Base-by-base conservation (phyloP, 2,797 vertebrate genomes). In the Artibeus jamaicensis region DNA sequence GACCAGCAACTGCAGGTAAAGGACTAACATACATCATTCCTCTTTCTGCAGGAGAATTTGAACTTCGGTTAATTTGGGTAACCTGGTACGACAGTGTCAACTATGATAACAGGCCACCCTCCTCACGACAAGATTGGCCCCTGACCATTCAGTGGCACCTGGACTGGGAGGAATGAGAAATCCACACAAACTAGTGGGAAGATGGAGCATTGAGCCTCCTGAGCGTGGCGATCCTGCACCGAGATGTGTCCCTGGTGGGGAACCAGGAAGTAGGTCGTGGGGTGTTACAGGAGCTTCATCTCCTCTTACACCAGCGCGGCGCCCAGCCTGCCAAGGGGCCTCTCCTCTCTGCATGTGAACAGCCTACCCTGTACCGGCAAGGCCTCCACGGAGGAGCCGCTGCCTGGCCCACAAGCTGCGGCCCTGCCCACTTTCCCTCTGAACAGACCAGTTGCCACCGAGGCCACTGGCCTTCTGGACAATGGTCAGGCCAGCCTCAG, bases 11-110 rank as follows among this genome's bases (percentile, higher is more conserved):
- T 50, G 3, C 2, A 65, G 44, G 59, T 26, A 77, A 71, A 46
- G 22, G 42, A 26, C 26, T 26, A 48, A 65, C 11, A 59, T 2
- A 48, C 3, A 22, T 8, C 19, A 12, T 53, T 85, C 37, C n/a
- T 29, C 46, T 50, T 86, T 89, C 34, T 94, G 34, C 5, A 39
- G 34, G n/a, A 82, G 62, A 70, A 21, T 48, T 24, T 81, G 78
- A 94, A 76, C 92, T 81, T 70, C n/a, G 22, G 48, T 57, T 84
- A 81, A 48, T 21, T 74, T 34, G 37, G 59, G 42, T 34, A 76
- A 37, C 59, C 53, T 71, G 67, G 71, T 81, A 76, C 39, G 11
- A 88, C 6, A 50, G 9, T 26, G 42, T 55, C 81, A 87, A 4
- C 26, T 15, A 19, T 3, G 18, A 65, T 42, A 11, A 19, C 2